Base-by-base conservation (phyloP, 2,888 invertebrate genomes). In the Zootermopsis nevadensis region DNA sequence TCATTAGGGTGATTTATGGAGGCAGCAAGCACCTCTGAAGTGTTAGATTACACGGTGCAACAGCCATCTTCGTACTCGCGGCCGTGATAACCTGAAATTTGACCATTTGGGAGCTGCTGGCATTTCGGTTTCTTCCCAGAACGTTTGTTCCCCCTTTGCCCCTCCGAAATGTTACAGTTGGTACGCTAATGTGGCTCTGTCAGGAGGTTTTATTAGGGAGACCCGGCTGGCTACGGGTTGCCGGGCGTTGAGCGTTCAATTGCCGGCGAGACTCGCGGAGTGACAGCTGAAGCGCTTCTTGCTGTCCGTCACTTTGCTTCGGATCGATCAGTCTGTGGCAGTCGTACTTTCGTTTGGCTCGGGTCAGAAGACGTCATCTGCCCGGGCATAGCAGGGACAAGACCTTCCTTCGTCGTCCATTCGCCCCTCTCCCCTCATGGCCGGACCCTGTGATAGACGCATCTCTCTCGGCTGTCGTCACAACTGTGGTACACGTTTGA, bases 301-400 rank as follows among this genome's bases (percentile, higher is more conserved):
- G 33, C 30, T 81, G 77, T 81, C 84, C 69, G 82, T 84, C 84
- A 74, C 83, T 77, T 83, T 53, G 55, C 74, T 80, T 80, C 77
- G 84, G 82, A 84, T 84, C 84, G 84, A 84, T 84, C 84, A 84
- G 84, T 67, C 81, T 66, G 42, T 66, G 66, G 38, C 60, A 42
- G 33, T 53, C 48, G 60, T 72, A 48, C 55, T 24, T 79, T 79
- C 60, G 72, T 53, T 81, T 53, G 81, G 89, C 89, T 89, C 66
- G 89, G 89, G 89, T 89, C 89, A 89, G 88, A 89, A 89, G 89
- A 89, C 89, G 89, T 89, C 89, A 89, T 89, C 89, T 89, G 85
- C 85, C 86, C 81, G 76, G 82, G 77, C 74, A 80, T 67, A 67
- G 67, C 67, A 42, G 42, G 19, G 67, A 66, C 31, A 42, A 30